A percentile compares a stretch with the other conserved stretches of the same genome.
These are phyloP conservation scores for Brenthis hecate DNA, from an alignment of 2,888 invertebrate genomes.

Conservation along the genomic window DNA sequence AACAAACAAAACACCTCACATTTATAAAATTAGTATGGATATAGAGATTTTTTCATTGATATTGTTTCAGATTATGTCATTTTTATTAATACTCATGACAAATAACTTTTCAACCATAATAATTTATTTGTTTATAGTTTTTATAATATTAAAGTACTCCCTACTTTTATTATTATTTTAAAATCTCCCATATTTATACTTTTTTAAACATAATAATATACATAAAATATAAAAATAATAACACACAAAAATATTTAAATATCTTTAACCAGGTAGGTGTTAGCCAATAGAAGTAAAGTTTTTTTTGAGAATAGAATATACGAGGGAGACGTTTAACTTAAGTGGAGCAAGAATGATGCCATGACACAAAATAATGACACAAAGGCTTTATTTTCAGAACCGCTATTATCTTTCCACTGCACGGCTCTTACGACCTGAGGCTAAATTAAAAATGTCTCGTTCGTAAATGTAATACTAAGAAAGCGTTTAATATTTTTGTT, in stretches of 20 bases:
- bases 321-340: slow-evolving; percentile 16
- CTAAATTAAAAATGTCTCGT: slow-evolving; percentile 58
- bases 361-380: slow-evolving; percentile 63
- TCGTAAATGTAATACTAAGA: slow-evolving; percentile 29
- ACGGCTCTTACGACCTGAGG: slow-evolving; percentile 50
- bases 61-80: too few relatives aligned
- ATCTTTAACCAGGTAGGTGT: slow-evolving; percentile 3
- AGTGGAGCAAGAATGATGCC: slow-evolving; percentile 36
- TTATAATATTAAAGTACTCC: too few relatives aligned
- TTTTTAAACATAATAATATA: too few relatives aligned
- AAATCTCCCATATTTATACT: too few relatives aligned
- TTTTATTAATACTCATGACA: too few relatives aligned
- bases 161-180: too few relatives aligned
- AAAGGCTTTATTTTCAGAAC: slow-evolving; percentile 71
- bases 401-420: slow-evolving; percentile 64
- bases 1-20: too few relatives aligned
- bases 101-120: too few relatives aligned
- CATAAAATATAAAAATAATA: too few relatives aligned
- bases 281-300: slow-evolving; percentile 2
- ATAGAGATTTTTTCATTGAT: too few relatives aligned
- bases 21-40: too few relatives aligned
- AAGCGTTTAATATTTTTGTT: slow-evolving; percentile 24
- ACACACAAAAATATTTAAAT: background rate
- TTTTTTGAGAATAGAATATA: slow-evolving; percentile 12
- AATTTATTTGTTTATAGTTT: too few relatives aligned